Conservation (phyloP, 2,113 vertebrate species). For the zebrafish (Danio rerio) region GRCz12tu NC_133193.1:23658001-23658500, state of each 20-base stretch:
- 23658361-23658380: constrained; percentile 83
- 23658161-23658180: background rate
- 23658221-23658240: constrained; percentile 7
- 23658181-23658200: background rate
- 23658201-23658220: background rate
- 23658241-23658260: constrained; percentile 32
- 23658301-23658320: constrained; percentile 59
- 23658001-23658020: too few relatives aligned
- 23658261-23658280: constrained; percentile 17
- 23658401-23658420: constrained; percentile 89
- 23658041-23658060: too few relatives aligned
- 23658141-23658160: constrained; percentile 33
- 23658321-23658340: constrained; percentile 71
- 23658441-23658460: background rate
- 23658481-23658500: background rate
- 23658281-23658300: constrained; percentile 43
- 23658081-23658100: too few relatives aligned
- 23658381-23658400: constrained; percentile 86
- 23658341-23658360: constrained; percentile 84
- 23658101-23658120: background rate
- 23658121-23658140: constrained; percentile 19
- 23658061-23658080: too few relatives aligned
- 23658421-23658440: constrained; percentile 52
- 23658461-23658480: background rate
- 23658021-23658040: too few relatives aligned